Base-by-base conservation (phyloP, 2,113 vertebrate genomes). In the Zosterops lateralis region DNA sequence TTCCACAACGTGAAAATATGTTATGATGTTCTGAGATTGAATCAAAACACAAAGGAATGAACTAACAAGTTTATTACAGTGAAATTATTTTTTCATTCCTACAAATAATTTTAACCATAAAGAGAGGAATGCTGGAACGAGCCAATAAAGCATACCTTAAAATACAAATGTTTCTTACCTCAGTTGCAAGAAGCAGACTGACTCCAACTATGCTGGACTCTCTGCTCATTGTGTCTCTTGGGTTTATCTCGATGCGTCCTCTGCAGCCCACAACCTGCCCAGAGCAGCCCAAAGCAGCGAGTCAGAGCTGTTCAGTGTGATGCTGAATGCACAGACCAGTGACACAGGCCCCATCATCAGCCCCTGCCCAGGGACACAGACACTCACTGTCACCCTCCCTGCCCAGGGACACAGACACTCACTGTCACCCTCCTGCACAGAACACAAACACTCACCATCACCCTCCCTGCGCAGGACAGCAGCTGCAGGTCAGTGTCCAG, bases 151-250 rank as follows among this genome's bases (percentile, higher is more conserved):
- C 42, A 50, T 8, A 42, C 14, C 74, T 34, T 28, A 40, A 78
- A 89, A 60, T 3, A 51, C 56, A 77, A 86, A 19, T 3, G 17
- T 32, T 89, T 78, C 83, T 84, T 98, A 99, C 99, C 98, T 98
- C 96, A 40, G 98, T 98, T 68, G 98, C 95, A 40, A 83, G 96
- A 92, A 90, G 98, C 4, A 98, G 84, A 31, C 89, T 22, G 56
- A 99, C 96, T 75, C 99, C 99, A 34, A 96, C 97, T 68, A 99
- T 98, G 95, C 98, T 98, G 40, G 97, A 97, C 95, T 99, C 99
- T 67, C 98, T 99, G 18, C 20, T 32, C 98, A 99, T 99, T 31
- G 95, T 97, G 92, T 99, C 99, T 72, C 99, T 97, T 14, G 99
- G 99, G 72, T 98, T 98, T 90, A 99, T 99, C 96, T 99, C 98